Evolutionary conservation across 2,113 vertebrate species (phyloP).

Genomic region (Pantherophis guttatus): DNA sequence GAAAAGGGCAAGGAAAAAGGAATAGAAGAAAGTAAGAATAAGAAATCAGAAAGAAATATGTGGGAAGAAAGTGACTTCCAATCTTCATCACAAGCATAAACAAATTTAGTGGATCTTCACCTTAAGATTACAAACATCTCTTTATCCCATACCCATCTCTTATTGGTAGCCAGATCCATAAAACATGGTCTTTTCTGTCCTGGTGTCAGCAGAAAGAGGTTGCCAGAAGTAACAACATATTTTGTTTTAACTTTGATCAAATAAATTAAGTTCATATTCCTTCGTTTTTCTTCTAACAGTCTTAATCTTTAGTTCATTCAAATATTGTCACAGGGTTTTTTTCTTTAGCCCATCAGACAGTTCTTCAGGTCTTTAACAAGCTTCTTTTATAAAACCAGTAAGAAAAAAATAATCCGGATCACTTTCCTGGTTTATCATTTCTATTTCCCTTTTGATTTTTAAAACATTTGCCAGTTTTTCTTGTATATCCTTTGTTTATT

Average conservation of each 20-base stretch:
- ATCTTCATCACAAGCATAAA: background rate
- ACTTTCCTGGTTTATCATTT: background rate
- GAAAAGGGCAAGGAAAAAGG: background rate
- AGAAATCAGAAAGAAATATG: background rate
- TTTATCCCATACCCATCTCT: background rate
- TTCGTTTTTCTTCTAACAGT: background rate
- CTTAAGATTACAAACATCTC: background rate
- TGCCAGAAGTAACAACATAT: background rate
- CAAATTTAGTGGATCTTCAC: background rate
- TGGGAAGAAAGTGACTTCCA: background rate
- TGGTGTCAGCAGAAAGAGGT: background rate
- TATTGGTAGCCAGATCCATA: background rate
- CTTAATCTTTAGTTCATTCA: background rate
- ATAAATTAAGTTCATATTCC: background rate
- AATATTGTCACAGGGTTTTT: background rate
- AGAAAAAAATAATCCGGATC: background rate
- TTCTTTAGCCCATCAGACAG: background rate
- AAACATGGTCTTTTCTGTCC: background rate
- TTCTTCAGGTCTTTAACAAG: background rate
- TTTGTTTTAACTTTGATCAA: background rate
- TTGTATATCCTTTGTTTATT: background rate
- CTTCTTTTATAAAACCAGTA: background rate
- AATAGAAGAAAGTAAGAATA: background rate
- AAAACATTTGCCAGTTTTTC: background rate
- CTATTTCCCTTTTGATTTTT: background rate